A percentile compares a stretch with the other conserved stretches of the same genome.
phyloP scores from a whole-genome alignment of 2,113 vertebrate genomes.

The Channa argus region DNA sequence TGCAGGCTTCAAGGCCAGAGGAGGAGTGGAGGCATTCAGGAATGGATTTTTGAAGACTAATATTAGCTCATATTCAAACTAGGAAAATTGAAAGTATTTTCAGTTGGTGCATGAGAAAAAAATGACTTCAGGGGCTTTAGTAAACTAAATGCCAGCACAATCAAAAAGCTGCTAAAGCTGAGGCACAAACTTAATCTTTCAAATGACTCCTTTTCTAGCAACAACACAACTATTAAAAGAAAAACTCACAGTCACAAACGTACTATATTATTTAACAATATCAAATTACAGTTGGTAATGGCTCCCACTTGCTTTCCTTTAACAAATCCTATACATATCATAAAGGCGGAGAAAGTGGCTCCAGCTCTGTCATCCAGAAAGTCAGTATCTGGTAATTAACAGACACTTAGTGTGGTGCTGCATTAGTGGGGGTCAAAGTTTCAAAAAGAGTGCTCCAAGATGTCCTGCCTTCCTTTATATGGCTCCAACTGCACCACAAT shows the following conservation, averaged over 20 bases:
- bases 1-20: conserved; percentile 68
- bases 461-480: too few relatives aligned
- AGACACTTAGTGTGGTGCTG: too few relatives aligned
- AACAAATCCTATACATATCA: too few relatives aligned
- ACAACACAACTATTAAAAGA: conserved; percentile 27
- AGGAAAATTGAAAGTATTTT: conserved; percentile 58
- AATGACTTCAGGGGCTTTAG: conserved; percentile 45
- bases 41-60: conserved; percentile 67
- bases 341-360: too few relatives aligned
- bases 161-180: conserved; percentile 38
- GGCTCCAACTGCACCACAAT: neutral
- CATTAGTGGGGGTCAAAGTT: too few relatives aligned
- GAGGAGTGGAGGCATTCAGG: conserved; percentile 57
- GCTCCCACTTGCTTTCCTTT: conserved; percentile 3
- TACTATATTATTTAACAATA: conserved; percentile 39
- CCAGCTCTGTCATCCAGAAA: too few relatives aligned
- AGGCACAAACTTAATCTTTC: conserved; percentile 22
- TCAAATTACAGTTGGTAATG: conserved; percentile 17
- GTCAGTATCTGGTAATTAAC: too few relatives aligned
- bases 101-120: conserved; percentile 33
- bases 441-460: too few relatives aligned
- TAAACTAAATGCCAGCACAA: conserved; percentile 48
- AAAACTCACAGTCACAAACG: conserved; percentile 19
- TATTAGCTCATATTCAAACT: conserved; percentile 67
- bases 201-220: conserved; percentile 28